Conservation (phyloP, 2,888 invertebrate species). For the Cheilosia scutellata region DNA sequence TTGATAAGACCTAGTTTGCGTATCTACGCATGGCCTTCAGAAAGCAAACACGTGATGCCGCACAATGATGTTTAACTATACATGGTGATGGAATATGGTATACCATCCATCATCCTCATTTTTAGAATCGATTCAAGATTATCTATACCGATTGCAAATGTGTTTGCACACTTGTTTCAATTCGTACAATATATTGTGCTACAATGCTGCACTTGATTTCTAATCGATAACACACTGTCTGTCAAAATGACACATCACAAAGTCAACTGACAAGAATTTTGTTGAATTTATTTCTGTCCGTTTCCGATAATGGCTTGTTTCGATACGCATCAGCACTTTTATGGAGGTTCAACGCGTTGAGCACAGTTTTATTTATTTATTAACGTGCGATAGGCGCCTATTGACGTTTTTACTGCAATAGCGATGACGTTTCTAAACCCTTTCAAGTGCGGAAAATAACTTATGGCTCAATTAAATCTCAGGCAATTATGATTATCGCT, state of each 20-base stretch:
- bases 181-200: background rate
- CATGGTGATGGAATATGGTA: background rate
- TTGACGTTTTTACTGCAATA: conserved; percentile 25
- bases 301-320: background rate
- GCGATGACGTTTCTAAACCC: conserved; percentile 20
- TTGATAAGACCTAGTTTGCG: conserved; percentile 33
- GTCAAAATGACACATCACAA: background rate
- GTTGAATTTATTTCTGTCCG: background rate
- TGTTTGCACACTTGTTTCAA: background rate
- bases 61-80: background rate
- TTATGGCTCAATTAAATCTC: conserved; percentile 5
- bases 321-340: background rate
- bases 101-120: conserved; percentile 12
- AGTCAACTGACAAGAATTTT: background rate
- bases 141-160: conserved; percentile 8
- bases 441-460: background rate
- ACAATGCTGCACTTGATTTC: background rate
- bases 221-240: conserved; percentile 3
- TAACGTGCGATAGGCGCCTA: conserved; percentile 10
- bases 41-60: conserved; percentile 25
- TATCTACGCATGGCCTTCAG: conserved; percentile 10
- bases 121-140: conserved; percentile 5
- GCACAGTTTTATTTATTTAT: conserved; percentile 21
- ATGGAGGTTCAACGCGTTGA: background rate
- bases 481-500: conserved; percentile 29